Percentiles rank a stretch among this genome's conserved stretches.
phyloP scores from a whole-genome alignment of 2,797 vertebrate species.

The Scolopax rusticola region DNA sequence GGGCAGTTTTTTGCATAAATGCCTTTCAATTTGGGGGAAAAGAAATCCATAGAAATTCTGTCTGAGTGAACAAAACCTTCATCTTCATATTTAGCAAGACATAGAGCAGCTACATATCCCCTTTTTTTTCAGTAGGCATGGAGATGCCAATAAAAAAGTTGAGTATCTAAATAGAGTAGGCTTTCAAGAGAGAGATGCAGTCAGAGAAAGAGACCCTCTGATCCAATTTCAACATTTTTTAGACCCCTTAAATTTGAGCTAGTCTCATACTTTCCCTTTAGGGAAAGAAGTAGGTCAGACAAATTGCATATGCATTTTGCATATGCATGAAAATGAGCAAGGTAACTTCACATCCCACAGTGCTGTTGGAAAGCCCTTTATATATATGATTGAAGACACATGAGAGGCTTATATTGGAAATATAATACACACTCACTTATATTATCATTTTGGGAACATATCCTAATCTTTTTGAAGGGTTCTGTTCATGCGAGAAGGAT shows the following conservation, averaged over 20 bases:
- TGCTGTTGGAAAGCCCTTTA: not conserved
- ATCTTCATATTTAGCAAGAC: not conserved
- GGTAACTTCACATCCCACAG: not conserved
- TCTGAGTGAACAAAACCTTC: not conserved
- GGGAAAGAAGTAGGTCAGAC: constrained; percentile 28
- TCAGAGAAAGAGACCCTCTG: not conserved
- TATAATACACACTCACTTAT: not conserved
- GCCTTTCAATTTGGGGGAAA: not conserved
- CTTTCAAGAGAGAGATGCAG: not conserved
- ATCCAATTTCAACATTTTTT: not conserved
- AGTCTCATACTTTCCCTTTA: not conserved
- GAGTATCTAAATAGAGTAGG: not conserved
- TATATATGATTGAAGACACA: not conserved
- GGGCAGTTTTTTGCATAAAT: not conserved
- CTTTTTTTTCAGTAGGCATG: not conserved
- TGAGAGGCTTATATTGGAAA: not conserved
- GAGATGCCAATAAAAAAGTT: not conserved
- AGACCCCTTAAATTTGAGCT: not conserved
- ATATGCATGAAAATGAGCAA: constrained; percentile 23
- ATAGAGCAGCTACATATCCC: accelerated
- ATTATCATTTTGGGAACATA: not conserved
- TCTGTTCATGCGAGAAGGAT: not conserved
- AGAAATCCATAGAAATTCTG: not conserved
- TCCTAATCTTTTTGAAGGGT: not conserved
- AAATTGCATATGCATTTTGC: not conserved